Evolutionary conservation across 2,113 vertebrate genomes (phyloP).

Genomic region (Sitta europaea): DNA sequence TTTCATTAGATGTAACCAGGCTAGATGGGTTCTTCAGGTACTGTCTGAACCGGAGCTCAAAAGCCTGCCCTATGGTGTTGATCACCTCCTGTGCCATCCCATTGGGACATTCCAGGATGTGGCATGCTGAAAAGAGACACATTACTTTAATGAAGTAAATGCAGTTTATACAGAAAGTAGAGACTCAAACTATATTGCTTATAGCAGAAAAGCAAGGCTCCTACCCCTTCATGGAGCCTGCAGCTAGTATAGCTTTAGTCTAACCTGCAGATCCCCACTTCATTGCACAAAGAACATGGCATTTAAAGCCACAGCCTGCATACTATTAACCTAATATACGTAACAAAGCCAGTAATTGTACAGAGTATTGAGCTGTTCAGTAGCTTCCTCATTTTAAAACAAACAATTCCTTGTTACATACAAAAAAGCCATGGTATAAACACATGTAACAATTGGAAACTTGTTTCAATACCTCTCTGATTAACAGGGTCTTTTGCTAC

Average conservation of each 20-base stretch:
- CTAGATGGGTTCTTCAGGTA: slow-evolving; percentile 81
- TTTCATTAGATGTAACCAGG: slow-evolving; percentile 73
- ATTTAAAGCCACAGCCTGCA: background rate
- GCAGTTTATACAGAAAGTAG: background rate
- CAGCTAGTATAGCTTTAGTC: background rate
- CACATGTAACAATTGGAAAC: background rate
- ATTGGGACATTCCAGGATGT: slow-evolving; percentile 86
- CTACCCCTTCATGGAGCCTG: background rate
- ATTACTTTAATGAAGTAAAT: background rate
- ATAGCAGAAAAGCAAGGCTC: background rate
- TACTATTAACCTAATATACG: background rate
- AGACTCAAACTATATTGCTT: background rate
- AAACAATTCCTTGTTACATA: background rate
- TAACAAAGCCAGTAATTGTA: background rate
- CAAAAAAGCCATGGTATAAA: background rate
- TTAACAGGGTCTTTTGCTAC: slow-evolving; percentile 91
- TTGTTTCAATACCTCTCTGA: slow-evolving; percentile 82
- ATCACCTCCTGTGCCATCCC: slow-evolving; percentile 85
- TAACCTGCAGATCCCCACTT: background rate
- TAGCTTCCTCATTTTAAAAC: background rate
- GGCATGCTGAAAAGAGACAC: slow-evolving; percentile 79
- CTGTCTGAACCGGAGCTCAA: slow-evolving; percentile 89
- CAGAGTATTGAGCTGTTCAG: background rate
- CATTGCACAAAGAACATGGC: background rate
- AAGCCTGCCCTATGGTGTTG: slow-evolving; percentile 88